Conservation (phyloP, 1,140 invertebrate genomes). For the Zaprionus camerounensis region DNA sequence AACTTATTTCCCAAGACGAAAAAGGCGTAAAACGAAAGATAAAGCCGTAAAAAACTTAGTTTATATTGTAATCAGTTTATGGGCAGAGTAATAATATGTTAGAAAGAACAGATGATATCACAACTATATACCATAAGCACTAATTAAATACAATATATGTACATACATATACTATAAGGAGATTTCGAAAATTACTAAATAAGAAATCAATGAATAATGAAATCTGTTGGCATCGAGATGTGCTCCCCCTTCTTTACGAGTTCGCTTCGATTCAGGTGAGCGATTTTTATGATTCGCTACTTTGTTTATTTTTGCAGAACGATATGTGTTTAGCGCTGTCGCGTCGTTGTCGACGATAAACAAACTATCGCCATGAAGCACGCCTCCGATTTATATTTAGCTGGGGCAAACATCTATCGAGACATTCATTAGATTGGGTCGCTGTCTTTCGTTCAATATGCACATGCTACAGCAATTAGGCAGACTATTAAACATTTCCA, state of each 20-base stretch:
- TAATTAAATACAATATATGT: not conserved
- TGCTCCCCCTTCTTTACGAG: not conserved
- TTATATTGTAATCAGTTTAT: not conserved
- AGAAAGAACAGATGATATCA: not conserved
- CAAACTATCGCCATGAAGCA: slow-evolving; percentile 48
- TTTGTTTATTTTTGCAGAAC: slow-evolving; percentile 60
- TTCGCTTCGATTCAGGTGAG: slow-evolving; percentile 36
- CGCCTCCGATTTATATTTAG: slow-evolving; percentile 41
- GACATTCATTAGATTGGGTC: not conserved
- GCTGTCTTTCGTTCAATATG: slow-evolving; percentile 3
- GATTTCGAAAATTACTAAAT: not conserved
- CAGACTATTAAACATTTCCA: slow-evolving; percentile 35
- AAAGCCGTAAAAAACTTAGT: not conserved
- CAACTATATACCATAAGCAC: not conserved
- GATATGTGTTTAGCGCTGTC: slow-evolving; percentile 68
- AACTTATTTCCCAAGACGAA: not conserved
- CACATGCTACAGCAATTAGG: slow-evolving; percentile 27
- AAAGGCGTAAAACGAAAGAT: not conserved
- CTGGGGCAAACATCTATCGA: not conserved
- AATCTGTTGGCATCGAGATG: not conserved
- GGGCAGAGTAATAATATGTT: not conserved
- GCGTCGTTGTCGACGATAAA: slow-evolving; percentile 61
- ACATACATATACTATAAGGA: too few relatives aligned
- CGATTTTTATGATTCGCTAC: slow-evolving; percentile 38
- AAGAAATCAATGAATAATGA: not conserved